A percentile compares a stretch with the other conserved stretches of the same genome.
Conservation (phyloP, 1,140 invertebrate species). For the Euschistus heros region DNA sequence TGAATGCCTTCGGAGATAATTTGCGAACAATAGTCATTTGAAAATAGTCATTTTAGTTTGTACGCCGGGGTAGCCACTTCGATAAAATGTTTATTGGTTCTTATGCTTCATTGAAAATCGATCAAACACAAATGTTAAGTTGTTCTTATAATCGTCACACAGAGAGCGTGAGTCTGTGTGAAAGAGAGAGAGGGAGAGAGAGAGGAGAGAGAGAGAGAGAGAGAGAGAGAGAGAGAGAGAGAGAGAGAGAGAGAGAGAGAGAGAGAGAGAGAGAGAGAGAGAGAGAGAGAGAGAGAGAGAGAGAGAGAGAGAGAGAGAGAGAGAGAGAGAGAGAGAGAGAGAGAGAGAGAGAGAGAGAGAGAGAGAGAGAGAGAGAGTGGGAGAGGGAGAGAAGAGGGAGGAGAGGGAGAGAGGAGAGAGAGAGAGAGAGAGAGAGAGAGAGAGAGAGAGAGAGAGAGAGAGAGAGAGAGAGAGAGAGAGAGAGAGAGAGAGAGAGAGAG, state of each 20-base stretch:
- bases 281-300: background rate
- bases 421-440: slow-evolving; percentile 13
- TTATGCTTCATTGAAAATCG: no score
- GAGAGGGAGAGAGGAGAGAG: slow-evolving; percentile 12
- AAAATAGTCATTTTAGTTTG: no score
- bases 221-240: background rate
- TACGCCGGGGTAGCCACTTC: no score
- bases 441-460: slow-evolving; percentile 16
- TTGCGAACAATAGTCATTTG: no score
- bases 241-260: background rate
- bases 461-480: slow-evolving; percentile 24
- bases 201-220: background rate
- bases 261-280: background rate
- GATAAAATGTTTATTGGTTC: no score
- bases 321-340: background rate
- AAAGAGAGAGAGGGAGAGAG: background rate
- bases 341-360: slow-evolving; percentile 4
- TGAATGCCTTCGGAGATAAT: no score
- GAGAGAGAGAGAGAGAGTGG: background rate
- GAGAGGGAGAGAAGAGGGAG: background rate
- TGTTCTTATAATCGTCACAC: background rate
- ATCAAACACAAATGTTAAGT: no score
- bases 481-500: slow-evolving; percentile 27
- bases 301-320: background rate
- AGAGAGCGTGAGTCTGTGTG: background rate